Evolutionary conservation across 2,113 vertebrate genomes (phyloP).

Genomic region (Heterocephalus glaber): DNA sequence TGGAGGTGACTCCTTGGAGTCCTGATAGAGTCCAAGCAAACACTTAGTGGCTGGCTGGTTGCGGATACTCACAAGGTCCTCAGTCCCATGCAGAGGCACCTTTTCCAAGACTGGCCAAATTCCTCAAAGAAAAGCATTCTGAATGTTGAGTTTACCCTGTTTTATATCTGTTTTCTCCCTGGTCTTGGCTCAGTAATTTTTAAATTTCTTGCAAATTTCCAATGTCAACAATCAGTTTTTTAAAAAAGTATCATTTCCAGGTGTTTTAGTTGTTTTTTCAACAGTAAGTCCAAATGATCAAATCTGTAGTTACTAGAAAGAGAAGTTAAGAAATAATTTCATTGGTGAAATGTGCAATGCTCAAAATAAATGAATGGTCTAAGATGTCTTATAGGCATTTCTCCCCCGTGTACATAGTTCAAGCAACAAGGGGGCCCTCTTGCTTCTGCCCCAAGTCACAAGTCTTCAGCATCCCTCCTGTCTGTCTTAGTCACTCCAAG

Average conservation of each 20-base stretch:
- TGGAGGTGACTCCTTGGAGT: accelerated
- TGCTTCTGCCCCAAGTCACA: accelerated
- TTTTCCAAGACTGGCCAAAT: neutral
- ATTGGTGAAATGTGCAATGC: neutral
- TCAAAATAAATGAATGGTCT: neutral
- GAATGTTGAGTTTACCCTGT: neutral
- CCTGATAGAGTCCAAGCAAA: no score
- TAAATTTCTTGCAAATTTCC: neutral
- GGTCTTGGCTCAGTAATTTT: neutral
- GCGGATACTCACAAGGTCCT: accelerated
- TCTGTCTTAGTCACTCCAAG: no score
- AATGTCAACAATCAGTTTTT: neutral
- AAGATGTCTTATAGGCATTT: no score
- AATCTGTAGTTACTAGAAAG: neutral
- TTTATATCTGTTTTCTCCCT: neutral
- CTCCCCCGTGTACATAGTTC: no score
- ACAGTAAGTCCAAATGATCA: neutral
- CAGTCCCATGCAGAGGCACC: neutral
- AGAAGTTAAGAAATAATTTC: neutral
- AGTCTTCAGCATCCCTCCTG: no score
- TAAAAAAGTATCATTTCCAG: neutral
- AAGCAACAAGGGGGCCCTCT: neutral
- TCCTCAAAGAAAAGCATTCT: neutral
- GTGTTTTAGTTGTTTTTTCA: neutral
- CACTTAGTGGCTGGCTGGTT: neutral